A percentile compares a stretch with the other conserved stretches of the same genome.
Evolutionary conservation across 1,140 invertebrate species (phyloP).

Genomic region (Phocides pigmalion): DNA sequence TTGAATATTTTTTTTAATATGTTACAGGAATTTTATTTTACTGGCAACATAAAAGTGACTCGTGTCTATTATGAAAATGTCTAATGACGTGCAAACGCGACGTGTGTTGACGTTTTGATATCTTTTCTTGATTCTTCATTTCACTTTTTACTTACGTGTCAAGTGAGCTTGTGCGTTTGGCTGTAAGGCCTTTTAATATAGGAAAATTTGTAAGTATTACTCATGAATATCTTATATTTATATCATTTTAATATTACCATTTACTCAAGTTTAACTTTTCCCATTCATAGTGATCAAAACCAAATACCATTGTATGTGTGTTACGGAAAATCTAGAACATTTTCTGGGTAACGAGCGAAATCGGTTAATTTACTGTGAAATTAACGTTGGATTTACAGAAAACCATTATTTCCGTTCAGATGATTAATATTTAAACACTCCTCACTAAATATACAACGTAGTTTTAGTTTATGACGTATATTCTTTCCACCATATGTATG

Average conservation of each 20-base stretch:
- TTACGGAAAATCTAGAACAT: constrained; percentile 48
- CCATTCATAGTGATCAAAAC: background rate
- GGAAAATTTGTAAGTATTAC: constrained; percentile 71
- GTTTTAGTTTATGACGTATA: background rate
- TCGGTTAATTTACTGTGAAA: constrained; percentile 34
- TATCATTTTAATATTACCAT: background rate
- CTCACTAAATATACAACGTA: background rate
- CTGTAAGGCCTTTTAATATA: constrained; percentile 70
- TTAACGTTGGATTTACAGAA: constrained; percentile 9
- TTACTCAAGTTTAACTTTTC: background rate
- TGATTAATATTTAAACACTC: constrained; percentile 1
- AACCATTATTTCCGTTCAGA: background rate
- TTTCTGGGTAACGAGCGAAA: constrained; percentile 34
- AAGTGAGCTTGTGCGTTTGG: constrained; percentile 69
- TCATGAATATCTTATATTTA: constrained; percentile 21
- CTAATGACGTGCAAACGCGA: constrained; percentile 47
- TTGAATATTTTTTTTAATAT: no score
- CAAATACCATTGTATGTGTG: constrained; percentile 42
- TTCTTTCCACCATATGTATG: constrained; percentile 13
- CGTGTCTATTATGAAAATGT: constrained; percentile 49
- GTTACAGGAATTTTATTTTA: no score
- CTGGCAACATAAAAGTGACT: constrained; percentile 58
- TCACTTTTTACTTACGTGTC: constrained; percentile 81
- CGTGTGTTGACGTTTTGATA: constrained; percentile 45
- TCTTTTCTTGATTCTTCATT: constrained; percentile 39